Evolutionary conservation across 2,888 invertebrate genomes (phyloP), one percentile per base, ranked within the genome.

Genomic region (Drosophila mercatorum): DNA sequence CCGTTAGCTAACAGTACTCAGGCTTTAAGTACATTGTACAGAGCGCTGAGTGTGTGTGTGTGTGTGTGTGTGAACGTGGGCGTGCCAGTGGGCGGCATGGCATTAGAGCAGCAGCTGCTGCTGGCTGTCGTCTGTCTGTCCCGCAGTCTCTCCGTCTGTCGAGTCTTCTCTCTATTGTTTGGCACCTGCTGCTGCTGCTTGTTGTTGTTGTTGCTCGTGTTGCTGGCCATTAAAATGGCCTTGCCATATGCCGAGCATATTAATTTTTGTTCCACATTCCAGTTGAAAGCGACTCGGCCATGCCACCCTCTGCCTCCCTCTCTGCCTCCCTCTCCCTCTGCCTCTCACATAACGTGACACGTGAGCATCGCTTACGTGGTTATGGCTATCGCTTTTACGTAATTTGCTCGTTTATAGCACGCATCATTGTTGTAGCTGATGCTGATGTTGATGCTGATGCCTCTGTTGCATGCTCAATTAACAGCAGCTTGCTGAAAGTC

Each of bases 351-450:
- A 79, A 78, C 82, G 74, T 78, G 87, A 81, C 89, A 83, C 82
- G 88, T 89, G 87, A 84, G 85, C 68, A 64, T 56, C 68, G 81
- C 78, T 74, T 81, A 75, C 75, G 68, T 78, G 75, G 75, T 88
- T 89, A 89, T 72, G 89, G 84, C 77, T 88, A 89, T 82, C 64
- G 76, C 71, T 68, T 83, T 89, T 85, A 89, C 74, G 88, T 89
- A 85, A 84, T 89, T 89, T 82, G 63, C 74, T 74, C 68, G 75
- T 79, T 78, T 77, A 75, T 82, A 68, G 73, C 83, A 85, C 67
- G 55, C 80, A 65, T 76, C 75, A 71, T 81, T 81, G 80, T 72
- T 83, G 67, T 49, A 44, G 65, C 56, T 52, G 52, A 43, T 41
- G 46, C 28, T 66, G 65, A 22, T 61, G 40, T 0, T 56, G 36